Conservation (phyloP, 2,113 vertebrate genomes). For the Ceyx margarethae region DNA sequence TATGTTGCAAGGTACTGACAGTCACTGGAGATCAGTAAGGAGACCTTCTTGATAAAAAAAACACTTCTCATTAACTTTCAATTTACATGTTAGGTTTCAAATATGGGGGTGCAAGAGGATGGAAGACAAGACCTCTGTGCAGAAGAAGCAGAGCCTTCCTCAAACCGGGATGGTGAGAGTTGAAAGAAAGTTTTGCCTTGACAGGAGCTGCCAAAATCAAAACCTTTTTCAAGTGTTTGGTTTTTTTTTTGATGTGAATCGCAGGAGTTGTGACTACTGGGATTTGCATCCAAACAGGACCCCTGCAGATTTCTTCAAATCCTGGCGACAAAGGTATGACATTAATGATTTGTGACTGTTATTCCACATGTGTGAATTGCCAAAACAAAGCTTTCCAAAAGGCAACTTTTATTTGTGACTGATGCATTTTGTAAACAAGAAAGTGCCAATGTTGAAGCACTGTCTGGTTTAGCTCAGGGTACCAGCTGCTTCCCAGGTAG, state of each 20-base stretch:
- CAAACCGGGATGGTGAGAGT: neutral
- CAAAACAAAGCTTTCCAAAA: slow-evolving; percentile 5
- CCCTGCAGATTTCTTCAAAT: slow-evolving; percentile 48
- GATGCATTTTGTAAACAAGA: neutral
- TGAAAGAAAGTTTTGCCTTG: slow-evolving; percentile 43
- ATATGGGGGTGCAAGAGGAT: neutral
- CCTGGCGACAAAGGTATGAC: slow-evolving; percentile 25
- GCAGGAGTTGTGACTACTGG: neutral
- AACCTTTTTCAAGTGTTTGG: neutral
- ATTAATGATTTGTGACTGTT: slow-evolving; percentile 37
- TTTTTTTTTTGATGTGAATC: slow-evolving; percentile 44
- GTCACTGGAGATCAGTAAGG: neutral
- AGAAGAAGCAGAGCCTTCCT: neutral
- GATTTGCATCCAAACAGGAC: slow-evolving; percentile 52
- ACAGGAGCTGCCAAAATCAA: slow-evolving; percentile 37
- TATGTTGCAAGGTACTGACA: neutral
- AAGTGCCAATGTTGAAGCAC: neutral
- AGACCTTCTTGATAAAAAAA: neutral
- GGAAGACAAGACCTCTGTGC: neutral
- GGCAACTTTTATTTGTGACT: slow-evolving; percentile 8
- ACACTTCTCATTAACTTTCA: neutral
- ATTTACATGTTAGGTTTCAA: neutral
- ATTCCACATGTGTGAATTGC: neutral
- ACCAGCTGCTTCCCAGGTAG: neutral
- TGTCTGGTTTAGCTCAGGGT: neutral